Evolutionary conservation across 30 jellyfish, hydroid and myxozoan species (phyloP).

Genomic region (Aurelia sp.): DNA sequence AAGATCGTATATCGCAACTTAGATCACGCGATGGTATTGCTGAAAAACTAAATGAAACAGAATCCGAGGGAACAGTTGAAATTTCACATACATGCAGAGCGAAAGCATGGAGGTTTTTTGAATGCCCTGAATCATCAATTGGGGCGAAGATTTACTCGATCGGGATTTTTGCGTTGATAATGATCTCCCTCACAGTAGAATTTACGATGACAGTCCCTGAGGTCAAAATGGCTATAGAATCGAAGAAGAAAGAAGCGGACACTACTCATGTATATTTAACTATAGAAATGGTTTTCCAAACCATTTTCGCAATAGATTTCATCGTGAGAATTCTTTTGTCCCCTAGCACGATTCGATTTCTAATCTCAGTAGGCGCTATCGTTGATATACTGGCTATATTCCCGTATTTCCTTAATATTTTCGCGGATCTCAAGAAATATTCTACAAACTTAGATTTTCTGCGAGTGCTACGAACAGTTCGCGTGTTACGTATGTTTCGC

Average conservation of each 20-base stretch:
- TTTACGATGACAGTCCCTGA: slow-evolving; percentile 51
- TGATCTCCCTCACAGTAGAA: slow-evolving; percentile 31
- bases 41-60: not conserved
- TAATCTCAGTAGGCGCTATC: slow-evolving; percentile 23
- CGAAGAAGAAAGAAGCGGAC: not conserved
- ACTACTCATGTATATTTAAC: not conserved
- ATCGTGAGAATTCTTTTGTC: slow-evolving; percentile 26
- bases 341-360: slow-evolving; percentile 39
- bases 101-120: slow-evolving; percentile 58
- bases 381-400: slow-evolving; percentile 66
- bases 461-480: slow-evolving; percentile 55
- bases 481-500: slow-evolving; percentile 79
- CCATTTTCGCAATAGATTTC: slow-evolving; percentile 56
- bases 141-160: slow-evolving; percentile 54
- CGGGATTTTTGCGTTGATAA: not conserved
- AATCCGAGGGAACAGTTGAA: not conserved
- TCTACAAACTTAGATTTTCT: slow-evolving; percentile 24
- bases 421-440: not conserved
- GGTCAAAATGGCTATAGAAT: not conserved
- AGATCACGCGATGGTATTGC: slow-evolving; percentile 21
- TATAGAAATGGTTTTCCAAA: slow-evolving; percentile 29
- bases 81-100: slow-evolving; percentile 5
- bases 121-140: slow-evolving; percentile 38
- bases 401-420: slow-evolving; percentile 49
- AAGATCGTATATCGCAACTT: slow-evolving; percentile 43